These are phyloP conservation scores for Acrossocheilus fasciatus DNA, from an alignment of 2,797 vertebrate species.

Conservation along the genomic window DNA sequence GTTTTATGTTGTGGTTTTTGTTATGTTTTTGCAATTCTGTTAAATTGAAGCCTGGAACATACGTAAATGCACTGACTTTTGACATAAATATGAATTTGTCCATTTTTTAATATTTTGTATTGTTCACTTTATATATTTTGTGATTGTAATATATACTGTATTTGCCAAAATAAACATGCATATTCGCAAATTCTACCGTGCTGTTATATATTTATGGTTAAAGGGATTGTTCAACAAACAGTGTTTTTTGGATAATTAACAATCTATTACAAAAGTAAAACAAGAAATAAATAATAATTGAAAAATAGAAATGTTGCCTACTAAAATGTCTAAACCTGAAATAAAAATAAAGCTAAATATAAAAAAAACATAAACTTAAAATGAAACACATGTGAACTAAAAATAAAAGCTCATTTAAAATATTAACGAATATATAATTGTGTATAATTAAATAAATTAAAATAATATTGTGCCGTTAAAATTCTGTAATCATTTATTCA, in stretches of 20 bases:
- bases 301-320: not conserved
- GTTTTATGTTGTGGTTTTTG: conserved; percentile 21
- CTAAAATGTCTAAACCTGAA: not conserved
- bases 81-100: not conserved
- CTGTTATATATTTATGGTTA: not conserved
- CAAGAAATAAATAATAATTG: not conserved
- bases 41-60: conserved; percentile 17
- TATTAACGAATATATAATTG: not conserved
- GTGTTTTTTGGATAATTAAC: not conserved
- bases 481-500: not conserved
- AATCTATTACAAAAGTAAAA: not conserved
- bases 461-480: not conserved
- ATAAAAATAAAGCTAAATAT: not conserved
- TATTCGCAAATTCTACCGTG: not conserved
- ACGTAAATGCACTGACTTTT: conserved; percentile 38
- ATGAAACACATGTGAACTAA: not conserved
- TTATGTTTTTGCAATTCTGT: conserved; percentile 38
- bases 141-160: conserved; percentile 54
- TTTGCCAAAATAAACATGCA: conserved; percentile 55
- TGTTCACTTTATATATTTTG: conserved; percentile 49
- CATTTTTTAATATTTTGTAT: conserved; percentile 36
- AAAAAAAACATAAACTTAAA: not conserved
- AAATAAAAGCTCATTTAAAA: not conserved
- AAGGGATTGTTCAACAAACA: not conserved
- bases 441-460: not conserved